These are phyloP conservation scores for Ammospiza maritima DNA, from an alignment of 2,797 vertebrate genomes.

Conservation along the genomic window DNA sequence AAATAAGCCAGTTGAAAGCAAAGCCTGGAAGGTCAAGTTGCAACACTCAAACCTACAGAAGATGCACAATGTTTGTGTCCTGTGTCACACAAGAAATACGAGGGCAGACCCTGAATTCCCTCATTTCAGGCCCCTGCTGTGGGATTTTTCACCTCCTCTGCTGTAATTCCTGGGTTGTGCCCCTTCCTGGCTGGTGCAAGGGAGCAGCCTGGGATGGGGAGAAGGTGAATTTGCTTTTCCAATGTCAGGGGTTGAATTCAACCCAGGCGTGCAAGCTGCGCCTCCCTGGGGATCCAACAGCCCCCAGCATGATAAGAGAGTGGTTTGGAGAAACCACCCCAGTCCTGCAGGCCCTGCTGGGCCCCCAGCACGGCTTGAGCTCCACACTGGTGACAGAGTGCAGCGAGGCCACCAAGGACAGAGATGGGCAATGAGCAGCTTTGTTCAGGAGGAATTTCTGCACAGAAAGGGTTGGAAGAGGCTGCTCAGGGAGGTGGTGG, in stretches of 20 bases:
- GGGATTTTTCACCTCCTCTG: neutral
- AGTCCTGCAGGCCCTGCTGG: neutral
- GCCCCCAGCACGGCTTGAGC: accelerated
- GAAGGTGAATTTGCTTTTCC: neutral
- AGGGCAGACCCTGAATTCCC: neutral
- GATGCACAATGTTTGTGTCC: neutral
- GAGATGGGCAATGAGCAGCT: neutral
- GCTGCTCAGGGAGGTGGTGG: neutral
- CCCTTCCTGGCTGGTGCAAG: neutral
- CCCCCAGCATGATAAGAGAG: accelerated
- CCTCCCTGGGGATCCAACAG: neutral
- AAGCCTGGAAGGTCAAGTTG: neutral
- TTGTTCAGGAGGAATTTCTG: neutral
- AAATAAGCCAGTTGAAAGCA: constrained; percentile 6
- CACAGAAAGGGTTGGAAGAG: neutral
- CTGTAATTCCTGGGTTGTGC: neutral
- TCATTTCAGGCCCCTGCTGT: neutral
- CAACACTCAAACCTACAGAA: neutral
- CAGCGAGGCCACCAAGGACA: neutral
- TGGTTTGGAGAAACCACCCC: neutral
- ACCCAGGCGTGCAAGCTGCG: neutral
- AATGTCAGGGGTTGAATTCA: neutral
- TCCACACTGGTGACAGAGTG: accelerated
- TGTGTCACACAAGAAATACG: neutral
- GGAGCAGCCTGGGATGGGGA: accelerated